Percentiles rank a stretch among this genome's conserved stretches.
phyloP scores from a whole-genome alignment of 1,140 invertebrate genomes.

The Macrotrachela quadricornifera region DNA sequence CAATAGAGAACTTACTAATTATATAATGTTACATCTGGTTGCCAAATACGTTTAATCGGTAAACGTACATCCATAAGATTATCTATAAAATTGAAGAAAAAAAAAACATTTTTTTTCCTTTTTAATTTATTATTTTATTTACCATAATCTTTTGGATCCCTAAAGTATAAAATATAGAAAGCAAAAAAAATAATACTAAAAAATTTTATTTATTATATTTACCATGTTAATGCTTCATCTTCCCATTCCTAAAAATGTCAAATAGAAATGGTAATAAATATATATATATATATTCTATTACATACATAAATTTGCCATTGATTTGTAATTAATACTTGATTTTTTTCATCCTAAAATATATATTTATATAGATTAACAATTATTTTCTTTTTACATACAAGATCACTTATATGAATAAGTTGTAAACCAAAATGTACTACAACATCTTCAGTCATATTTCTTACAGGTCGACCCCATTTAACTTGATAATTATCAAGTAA shows the following conservation, averaged over 20 bases:
- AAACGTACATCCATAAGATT: constrained; percentile 1
- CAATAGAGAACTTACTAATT: neutral
- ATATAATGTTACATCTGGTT: neutral
- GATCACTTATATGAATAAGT: constrained; percentile 29
- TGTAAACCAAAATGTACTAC: constrained; percentile 22
- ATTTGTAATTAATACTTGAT: constrained; percentile 9
- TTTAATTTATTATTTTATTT: no score
- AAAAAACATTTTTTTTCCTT: no score
- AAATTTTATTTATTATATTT: no score
- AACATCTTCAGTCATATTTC: constrained; percentile 21
- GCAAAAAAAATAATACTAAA: no score
- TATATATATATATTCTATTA: neutral
- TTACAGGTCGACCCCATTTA: constrained; percentile 26
- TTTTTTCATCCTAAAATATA: constrained; percentile 5
- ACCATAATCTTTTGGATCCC: constrained; percentile 3
- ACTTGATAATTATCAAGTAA: constrained; percentile 26
- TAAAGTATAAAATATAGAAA: no score
- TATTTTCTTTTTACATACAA: constrained; percentile 10
- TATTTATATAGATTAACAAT: neutral
- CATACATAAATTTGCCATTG: constrained; percentile 4
- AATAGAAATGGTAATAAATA: neutral
- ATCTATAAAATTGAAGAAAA: no score
- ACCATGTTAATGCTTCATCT: constrained; percentile 4
- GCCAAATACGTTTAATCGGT: constrained; percentile 5
- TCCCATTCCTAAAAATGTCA: neutral